These are phyloP conservation scores for Propithecus deckenii DNA, from an alignment of 2,797 vertebrate genomes.

Conservation along the genomic window DNA sequence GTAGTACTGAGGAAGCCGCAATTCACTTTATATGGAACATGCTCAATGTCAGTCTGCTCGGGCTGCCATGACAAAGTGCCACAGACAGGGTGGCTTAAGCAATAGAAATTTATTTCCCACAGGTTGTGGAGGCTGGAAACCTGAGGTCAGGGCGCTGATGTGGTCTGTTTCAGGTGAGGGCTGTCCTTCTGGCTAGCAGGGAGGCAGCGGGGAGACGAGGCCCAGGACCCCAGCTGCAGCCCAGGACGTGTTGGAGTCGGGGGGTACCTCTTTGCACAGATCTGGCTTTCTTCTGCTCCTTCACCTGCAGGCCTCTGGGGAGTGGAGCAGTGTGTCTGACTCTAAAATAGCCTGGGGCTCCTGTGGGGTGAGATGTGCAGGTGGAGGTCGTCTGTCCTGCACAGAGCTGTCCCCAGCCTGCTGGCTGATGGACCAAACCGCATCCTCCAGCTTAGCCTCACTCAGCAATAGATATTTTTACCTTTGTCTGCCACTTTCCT, in stretches of 20 bases:
- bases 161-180: background rate
- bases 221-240: accelerated
- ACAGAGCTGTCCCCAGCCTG: background rate
- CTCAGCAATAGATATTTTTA: background rate
- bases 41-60: background rate
- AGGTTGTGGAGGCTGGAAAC: background rate
- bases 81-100: background rate
- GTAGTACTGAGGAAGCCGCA: background rate
- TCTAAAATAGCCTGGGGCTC: background rate
- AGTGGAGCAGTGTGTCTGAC: background rate
- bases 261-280: background rate
- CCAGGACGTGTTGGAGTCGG: background rate
- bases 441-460: background rate
- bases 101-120: background rate
- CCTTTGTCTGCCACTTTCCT: background rate
- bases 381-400: background rate
- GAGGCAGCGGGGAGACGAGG: background rate
- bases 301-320: background rate
- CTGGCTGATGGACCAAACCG: background rate
- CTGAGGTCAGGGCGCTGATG: background rate
- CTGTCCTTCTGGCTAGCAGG: background rate
- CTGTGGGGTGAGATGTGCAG: too few species aligned
- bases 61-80: background rate
- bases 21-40: background rate
- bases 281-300: background rate